Conservation (phyloP, 2,888 invertebrate species). For the Drosophila mercatorum region DNA sequence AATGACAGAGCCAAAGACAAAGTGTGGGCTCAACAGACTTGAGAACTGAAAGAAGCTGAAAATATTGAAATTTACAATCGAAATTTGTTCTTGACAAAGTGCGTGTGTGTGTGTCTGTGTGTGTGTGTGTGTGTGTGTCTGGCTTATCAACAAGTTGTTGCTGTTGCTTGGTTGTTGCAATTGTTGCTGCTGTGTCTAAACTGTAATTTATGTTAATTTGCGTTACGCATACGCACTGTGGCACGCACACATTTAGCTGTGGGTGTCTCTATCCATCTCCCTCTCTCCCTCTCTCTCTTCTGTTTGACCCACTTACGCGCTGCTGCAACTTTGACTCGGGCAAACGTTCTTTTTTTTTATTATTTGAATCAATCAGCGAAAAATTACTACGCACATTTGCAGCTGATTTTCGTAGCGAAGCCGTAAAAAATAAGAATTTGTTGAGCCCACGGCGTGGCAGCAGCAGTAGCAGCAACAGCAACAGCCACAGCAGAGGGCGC, state of each 20-base stretch:
- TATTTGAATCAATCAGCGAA: conserved; percentile 75
- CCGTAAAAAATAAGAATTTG: conserved; percentile 35
- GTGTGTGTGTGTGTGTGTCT: conserved; percentile 27
- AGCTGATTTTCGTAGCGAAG: conserved; percentile 64
- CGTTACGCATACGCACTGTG: conserved; percentile 78
- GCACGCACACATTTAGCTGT: conserved; percentile 54
- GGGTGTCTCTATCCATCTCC: conserved; percentile 50
- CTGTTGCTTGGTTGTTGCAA: conserved; percentile 1
- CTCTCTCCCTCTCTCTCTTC: conserved; percentile 44
- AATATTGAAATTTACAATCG: conserved; percentile 22
- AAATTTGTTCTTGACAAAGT: conserved; percentile 62
- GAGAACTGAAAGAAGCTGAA: conserved; percentile 14
- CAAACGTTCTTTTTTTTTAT: conserved; percentile 29
- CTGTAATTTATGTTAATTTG: conserved; percentile 74
- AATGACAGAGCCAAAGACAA: conserved; percentile 68
- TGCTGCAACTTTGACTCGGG: conserved; percentile 44
- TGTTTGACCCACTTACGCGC: conserved; percentile 69
- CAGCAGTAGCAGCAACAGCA: neutral
- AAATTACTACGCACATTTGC: conserved; percentile 73
- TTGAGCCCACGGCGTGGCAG: conserved; percentile 52
- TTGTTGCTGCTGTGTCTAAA: conserved; percentile 48
- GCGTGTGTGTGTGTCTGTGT: conserved; percentile 51
- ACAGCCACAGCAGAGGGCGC: conserved; percentile 47
- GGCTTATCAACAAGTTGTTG: conserved; percentile 63
- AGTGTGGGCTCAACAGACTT: conserved; percentile 54